Base-by-base conservation (phyloP, 2,888 invertebrate species). In the Drosophila multiciliata region DNA sequence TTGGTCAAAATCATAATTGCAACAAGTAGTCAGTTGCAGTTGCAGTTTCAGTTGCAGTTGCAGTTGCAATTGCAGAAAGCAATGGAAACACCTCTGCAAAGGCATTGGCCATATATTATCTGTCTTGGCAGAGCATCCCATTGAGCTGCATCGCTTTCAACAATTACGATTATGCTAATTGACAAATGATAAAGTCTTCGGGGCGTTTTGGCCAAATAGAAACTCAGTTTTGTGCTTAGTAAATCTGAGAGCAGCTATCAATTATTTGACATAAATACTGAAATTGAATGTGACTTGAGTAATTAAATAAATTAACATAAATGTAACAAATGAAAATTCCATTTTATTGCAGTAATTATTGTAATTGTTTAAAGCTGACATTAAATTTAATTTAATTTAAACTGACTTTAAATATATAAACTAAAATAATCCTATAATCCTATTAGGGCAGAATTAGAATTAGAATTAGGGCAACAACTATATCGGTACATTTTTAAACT, bases 1-100 rank as follows among this genome's bases (percentile, higher is more conserved):
- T 75, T 71, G 72, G 65, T 63, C 50, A 75, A 74, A 85, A 75
- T 85, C 86, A 86, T 86, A 86, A 89, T 89, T 87, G 78, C 89
- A 63, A 75, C 71, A 74, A 75, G 75, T 49, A 66, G 69, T 65
- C 48, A 20, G 15, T n/a, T 50, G 12, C 38, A 38, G 17, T 38
- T 40, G 8, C 48, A 20, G 15, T n/a, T 50, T 9, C 38, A 38
- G 23, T 38, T 40, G 9, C 15, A n/a, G 20, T n/a, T 5, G 12
- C 36, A 17, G n/a, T 40, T 20, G 15, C 35, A 61, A 33, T 60
- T 52, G 40, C 32, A 42, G 26, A 40, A 78, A 45, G 59, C 23
- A 45, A 33, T 38, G 59, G 61, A 23, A 42, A 58, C 66, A 58
- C 70, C 70, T 42, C 66, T 57, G 62, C 26, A 32, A 20, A 45